Base-by-base conservation (phyloP, 2,888 invertebrate genomes). In the Lasioglossum leucozonium region DNA sequence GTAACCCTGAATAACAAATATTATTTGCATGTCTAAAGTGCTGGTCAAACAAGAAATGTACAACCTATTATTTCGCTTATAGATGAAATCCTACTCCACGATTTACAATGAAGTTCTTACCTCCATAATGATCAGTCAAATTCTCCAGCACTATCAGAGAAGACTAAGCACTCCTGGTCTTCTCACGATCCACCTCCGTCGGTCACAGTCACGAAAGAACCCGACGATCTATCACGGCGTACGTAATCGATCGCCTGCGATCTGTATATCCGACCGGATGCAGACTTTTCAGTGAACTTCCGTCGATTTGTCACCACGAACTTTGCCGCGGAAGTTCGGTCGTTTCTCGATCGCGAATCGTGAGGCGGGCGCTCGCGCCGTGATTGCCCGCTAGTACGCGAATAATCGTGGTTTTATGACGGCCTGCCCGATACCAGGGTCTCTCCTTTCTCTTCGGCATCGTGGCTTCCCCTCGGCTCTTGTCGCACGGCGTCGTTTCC, bases 371-470 rank as follows among this genome's bases (percentile, higher is more conserved):
- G 81, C 89, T 85, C 75, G 82, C 91, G 89, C 87, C 82, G 82
- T 87, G 89, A 77, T 86, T 86, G 83, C 77, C 81, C 83, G 81
- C 85, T 87, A 86, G 86, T 88, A 82, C 86, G 87, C 89, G 91
- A 91, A 88, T 92, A 91, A 91, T 90, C 87, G 78, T 77, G 82
- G 80, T 72, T 87, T 83, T 86, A 82, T 79, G 90, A 90, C 87
- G 81, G 86, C 82, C 76, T 16, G 74, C 72, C 78, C 84, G 88
- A 86, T 89, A 78, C 82, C 85, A 73, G 72, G 76, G 34, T 30
- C 65, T 37, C 40, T 83, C 91, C 91, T 91, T 91, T 91, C 91
- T 91, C 91, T 87, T 85, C 85, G 79, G 72, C 83, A 83, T 84
- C 84, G 73, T 55, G 65, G 62, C 67, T 77, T 74, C 77, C 84